Base-by-base conservation (phyloP, 2,797 vertebrate genomes). In the Brachymystax lenok region DNA sequence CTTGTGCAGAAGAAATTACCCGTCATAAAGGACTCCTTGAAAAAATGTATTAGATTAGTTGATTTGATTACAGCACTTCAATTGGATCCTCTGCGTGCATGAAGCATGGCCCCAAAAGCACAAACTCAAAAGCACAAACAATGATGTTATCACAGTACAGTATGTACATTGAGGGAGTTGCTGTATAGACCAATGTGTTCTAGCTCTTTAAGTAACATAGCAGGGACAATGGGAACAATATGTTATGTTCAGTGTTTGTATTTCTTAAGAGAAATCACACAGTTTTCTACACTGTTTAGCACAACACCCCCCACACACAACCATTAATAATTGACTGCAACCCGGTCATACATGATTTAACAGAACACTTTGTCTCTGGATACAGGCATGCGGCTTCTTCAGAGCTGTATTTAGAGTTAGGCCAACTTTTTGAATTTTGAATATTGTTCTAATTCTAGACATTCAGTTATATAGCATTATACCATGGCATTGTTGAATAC, bases 281-380 rank as follows among this genome's bases (percentile, higher is more conserved):
- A 35, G 40, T 63, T 81, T 78, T 79, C 16, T 27, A 73, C 40
- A 19, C 73, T 78, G 77, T 56, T 84, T 76, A 77, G 64, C 66
- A 75, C 68, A 27, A 75, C 74, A 75, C 59, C 24, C 54, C 30
- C 24, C 46, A 52, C 69, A 52, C 21, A 71, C 16, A 71, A 16
- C 69, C n/a, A 64, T 74, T 3, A 51, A 74, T 66, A 74, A 74
- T 28, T 19, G 1, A 74, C n/a, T 3, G 4, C 21, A 64, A 66
- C 33, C 35, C 21, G 2, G 40, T 27, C 73, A 52, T 66, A 66
- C 61, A 74, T 74, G 14, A 66, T 66, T 66, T 16, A 27, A 50
- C 30, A 63, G 56, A 59, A 12, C 4, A n/a, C 16, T 40, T 24
- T 17, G 19, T 61, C 24, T 30, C 28, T 33, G 17, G 28, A 28